These are phyloP conservation scores for Anaspis maculata DNA, from an alignment of 2,888 invertebrate genomes.

Conservation along the genomic window DNA sequence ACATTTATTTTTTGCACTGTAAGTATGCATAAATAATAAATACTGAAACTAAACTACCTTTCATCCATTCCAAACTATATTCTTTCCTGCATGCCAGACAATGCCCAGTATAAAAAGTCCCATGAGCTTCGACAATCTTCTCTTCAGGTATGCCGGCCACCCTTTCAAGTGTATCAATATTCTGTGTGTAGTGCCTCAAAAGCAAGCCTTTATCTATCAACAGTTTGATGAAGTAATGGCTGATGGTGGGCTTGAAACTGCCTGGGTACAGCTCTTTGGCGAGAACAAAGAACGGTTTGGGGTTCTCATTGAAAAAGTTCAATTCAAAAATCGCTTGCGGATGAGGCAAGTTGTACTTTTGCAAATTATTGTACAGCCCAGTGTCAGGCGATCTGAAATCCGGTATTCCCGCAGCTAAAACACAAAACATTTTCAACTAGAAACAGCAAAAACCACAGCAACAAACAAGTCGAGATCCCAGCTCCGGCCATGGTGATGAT, in stretches of 20 bases:
- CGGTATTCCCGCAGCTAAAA: constrained; percentile 86
- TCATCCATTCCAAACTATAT: constrained; percentile 77
- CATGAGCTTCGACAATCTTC: constrained; percentile 90
- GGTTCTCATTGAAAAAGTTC: constrained; percentile 77
- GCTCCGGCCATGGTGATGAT: constrained; percentile 93
- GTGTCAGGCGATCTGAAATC: constrained; percentile 91
- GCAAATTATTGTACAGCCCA: constrained; percentile 85
- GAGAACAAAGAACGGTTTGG: constrained; percentile 85
- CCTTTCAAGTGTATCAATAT: constrained; percentile 89
- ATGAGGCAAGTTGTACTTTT: constrained; percentile 84
- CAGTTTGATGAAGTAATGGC: constrained; percentile 85
- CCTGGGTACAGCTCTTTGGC: constrained; percentile 87
- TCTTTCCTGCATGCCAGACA: constrained; percentile 69
- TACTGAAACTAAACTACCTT: constrained; percentile 47
- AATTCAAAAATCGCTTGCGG: constrained; percentile 91
- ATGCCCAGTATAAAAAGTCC: constrained; percentile 82
- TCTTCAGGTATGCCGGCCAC: constrained; percentile 75
- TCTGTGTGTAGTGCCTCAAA: constrained; percentile 76
- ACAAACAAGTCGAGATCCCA: constrained; percentile 85
- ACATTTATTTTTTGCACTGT: not conserved
- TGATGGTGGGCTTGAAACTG: constrained; percentile 77
- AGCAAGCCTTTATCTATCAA: constrained; percentile 74
- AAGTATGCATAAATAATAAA: not conserved
- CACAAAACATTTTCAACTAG: not conserved
- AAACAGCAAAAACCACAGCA: not conserved